A percentile compares a stretch with the other conserved stretches of the same genome.
Evolutionary conservation across 1,140 invertebrate genomes (phyloP).

Genomic region (Coenobita brevimanus): DNA sequence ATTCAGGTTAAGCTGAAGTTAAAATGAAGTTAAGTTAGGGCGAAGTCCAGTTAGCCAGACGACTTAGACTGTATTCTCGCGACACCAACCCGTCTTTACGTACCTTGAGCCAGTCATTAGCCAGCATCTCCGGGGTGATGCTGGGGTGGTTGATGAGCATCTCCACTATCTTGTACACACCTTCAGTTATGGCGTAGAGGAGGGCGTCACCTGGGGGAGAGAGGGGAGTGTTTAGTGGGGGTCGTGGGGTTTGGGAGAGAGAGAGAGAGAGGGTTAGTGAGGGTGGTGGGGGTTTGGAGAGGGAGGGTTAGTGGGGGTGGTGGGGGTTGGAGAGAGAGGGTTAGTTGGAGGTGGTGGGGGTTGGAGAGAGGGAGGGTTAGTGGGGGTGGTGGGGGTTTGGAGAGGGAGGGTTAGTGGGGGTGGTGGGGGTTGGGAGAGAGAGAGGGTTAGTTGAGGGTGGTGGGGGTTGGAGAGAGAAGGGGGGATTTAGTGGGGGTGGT

Average conservation of each 20-base stretch:
- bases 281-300: not conserved
- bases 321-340: not conserved
- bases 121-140: conserved; percentile 75
- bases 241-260: not conserved
- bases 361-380: no score
- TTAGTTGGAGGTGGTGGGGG: no score
- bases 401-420: no score
- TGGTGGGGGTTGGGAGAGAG: no score
- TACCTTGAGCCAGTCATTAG: conserved; percentile 72
- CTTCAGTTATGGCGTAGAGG: conserved; percentile 76
- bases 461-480: not conserved
- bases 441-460: not conserved
- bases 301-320: not conserved
- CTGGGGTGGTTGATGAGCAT: conserved; percentile 78
- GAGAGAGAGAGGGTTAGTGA: not conserved
- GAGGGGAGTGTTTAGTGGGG: not conserved
- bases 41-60: no score
- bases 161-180: conserved; percentile 78
- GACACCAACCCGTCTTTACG: not conserved
- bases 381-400: no score
- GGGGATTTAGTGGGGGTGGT: not conserved
- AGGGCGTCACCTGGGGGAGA: conserved; percentile 73
- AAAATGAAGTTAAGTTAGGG: no score
- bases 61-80: no score
- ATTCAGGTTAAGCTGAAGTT: no score